These are phyloP conservation scores for Lasioglossum oenotherae DNA, from an alignment of 2,888 invertebrate genomes.

Conservation along the genomic window DNA sequence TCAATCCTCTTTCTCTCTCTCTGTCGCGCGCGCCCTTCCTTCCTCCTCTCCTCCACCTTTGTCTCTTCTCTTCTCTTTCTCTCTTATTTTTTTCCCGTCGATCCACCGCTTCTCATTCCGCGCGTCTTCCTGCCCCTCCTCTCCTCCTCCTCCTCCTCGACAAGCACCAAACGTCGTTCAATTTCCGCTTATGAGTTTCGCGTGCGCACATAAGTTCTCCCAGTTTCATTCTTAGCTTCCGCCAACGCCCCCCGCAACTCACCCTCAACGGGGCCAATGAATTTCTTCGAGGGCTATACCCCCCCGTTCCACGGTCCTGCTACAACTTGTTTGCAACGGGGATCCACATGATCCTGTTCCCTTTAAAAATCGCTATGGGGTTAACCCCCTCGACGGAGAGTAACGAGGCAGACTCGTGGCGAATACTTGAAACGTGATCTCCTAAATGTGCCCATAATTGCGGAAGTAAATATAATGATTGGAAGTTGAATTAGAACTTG, in stretches of 20 bases:
- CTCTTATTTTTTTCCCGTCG: not conserved
- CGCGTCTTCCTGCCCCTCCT: not conserved
- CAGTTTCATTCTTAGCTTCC: constrained; percentile 33
- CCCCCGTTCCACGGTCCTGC: not conserved
- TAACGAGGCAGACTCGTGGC: too few species aligned
- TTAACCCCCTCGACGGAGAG: not conserved
- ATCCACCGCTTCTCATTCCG: not conserved
- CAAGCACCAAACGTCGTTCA: constrained; percentile 41
- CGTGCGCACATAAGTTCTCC: constrained; percentile 9
- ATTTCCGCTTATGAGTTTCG: constrained; percentile 48
- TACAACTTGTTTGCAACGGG: not conserved
- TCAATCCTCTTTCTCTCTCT: constrained; percentile 36
- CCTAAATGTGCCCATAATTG: too few species aligned
- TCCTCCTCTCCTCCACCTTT: not conserved
- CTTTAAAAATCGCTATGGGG: not conserved
- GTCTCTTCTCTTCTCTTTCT: not conserved
- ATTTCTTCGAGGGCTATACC: not conserved
- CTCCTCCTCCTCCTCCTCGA: not conserved
- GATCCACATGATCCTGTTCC: not conserved
- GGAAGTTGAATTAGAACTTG: too few species aligned
- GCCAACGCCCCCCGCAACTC: not conserved
- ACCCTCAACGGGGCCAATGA: not conserved
- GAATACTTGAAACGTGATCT: too few species aligned
- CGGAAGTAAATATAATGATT: too few species aligned
- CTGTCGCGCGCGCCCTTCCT: constrained; percentile 6